Percentiles rank a stretch among this genome's conserved stretches.
phyloP scores from a whole-genome alignment of 2,888 invertebrate species.

The Lathronympha strigana region DNA sequence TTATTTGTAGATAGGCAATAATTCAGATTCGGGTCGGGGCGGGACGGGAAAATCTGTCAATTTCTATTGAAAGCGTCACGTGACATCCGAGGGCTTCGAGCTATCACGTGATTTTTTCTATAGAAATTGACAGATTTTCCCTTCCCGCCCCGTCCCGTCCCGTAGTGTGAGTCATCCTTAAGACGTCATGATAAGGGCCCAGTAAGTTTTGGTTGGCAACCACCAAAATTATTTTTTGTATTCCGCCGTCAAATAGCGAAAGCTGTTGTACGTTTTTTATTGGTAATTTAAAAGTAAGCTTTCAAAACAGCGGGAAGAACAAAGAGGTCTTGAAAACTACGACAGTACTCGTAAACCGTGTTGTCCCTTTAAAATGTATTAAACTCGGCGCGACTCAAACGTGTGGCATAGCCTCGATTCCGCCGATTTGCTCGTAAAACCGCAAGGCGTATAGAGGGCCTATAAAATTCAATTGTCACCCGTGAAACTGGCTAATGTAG shows the following conservation, averaged over 20 bases:
- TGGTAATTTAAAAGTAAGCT: neutral
- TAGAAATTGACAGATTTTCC: too few species aligned
- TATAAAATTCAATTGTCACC: constrained; percentile 76
- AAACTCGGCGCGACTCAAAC: constrained; percentile 31
- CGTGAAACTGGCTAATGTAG: constrained; percentile 47
- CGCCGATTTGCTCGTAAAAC: constrained; percentile 70
- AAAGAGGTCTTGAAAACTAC: constrained; percentile 1
- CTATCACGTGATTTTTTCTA: too few species aligned
- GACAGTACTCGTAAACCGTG: neutral
- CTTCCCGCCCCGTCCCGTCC: too few species aligned
- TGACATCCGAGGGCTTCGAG: too few species aligned
- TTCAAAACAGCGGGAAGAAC: neutral
- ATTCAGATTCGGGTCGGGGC: too few species aligned
- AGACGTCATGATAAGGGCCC: too few species aligned
- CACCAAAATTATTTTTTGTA: neutral
- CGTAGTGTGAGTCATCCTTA: too few species aligned
- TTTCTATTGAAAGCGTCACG: too few species aligned
- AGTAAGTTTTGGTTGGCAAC: neutral
- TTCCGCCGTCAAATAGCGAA: neutral
- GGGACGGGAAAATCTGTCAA: too few species aligned
- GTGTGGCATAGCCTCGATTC: constrained; percentile 57
- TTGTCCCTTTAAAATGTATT: constrained; percentile 26
- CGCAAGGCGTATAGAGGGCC: constrained; percentile 69
- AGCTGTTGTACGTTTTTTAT: neutral
- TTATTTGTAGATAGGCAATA: too few species aligned